Conservation (phyloP, 2,888 invertebrate species). For the Ochlodes sylvanus region DNA sequence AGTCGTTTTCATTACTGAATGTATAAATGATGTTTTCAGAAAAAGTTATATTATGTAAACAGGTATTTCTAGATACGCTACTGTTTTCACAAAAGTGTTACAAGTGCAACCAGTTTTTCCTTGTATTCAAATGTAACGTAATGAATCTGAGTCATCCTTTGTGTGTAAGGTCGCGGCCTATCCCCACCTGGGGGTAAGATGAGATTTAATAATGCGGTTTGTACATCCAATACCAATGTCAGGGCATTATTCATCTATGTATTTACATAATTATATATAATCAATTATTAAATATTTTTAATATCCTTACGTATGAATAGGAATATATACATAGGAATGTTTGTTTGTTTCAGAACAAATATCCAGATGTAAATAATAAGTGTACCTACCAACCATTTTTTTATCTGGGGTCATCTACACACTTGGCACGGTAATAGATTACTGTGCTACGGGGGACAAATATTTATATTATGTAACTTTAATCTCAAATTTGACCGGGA, state of each 20-base stretch:
- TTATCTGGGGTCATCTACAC: too few species aligned
- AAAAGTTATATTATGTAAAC: background rate
- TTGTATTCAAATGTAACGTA: slow-evolving; percentile 23
- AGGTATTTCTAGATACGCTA: background rate
- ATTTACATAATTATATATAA: background rate
- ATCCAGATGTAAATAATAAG: too few species aligned
- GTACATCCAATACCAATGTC: slow-evolving; percentile 63
- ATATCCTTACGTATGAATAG: too few species aligned
- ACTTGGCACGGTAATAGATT: too few species aligned
- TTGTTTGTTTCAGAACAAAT: too few species aligned
- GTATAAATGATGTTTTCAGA: background rate
- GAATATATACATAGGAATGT: too few species aligned
- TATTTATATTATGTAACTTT: too few species aligned
- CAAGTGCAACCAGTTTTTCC: slow-evolving; percentile 27
- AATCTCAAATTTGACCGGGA: too few species aligned
- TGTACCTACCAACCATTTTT: too few species aligned
- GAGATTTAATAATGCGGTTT: slow-evolving; percentile 68
- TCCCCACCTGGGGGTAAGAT: slow-evolving; percentile 57
- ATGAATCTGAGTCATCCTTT: slow-evolving; percentile 23
- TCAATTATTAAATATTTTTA: too few species aligned
- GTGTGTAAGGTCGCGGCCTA: slow-evolving; percentile 36
- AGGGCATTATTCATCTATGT: slow-evolving; percentile 42
- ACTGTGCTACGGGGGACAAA: too few species aligned
- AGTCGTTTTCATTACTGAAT: too few species aligned
- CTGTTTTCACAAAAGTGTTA: slow-evolving; percentile 8